phyloP scores from a whole-genome alignment of 2,888 invertebrate genomes.

The Byasa hedistus region DNA sequence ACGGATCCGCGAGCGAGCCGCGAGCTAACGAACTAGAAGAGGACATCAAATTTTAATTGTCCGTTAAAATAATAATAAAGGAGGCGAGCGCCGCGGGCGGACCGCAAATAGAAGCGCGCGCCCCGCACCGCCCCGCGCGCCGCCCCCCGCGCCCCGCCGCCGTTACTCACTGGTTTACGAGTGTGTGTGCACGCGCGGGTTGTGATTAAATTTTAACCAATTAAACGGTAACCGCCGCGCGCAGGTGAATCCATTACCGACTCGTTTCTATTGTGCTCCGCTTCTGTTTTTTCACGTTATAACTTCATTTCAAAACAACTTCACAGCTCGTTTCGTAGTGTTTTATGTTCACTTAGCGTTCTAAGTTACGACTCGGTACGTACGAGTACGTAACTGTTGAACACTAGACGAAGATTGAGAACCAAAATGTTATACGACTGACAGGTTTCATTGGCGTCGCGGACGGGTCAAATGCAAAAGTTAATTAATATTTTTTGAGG shows the following conservation, averaged over 20 bases:
- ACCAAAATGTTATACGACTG: too few species aligned
- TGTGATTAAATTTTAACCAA: constrained; percentile 50
- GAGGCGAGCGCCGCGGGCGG: constrained; percentile 66
- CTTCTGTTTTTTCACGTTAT: too few species aligned
- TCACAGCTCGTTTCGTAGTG: too few species aligned
- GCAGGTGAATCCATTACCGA: not conserved
- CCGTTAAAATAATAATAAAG: constrained; percentile 79
- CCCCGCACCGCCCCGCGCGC: constrained; percentile 39
- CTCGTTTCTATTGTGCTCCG: too few species aligned
- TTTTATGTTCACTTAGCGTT: too few species aligned
- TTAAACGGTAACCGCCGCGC: constrained; percentile 14
- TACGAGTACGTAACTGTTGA: too few species aligned
- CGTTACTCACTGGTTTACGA: constrained; percentile 59
- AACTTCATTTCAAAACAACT: too few species aligned
- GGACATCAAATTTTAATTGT: constrained; percentile 79
- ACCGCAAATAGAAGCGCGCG: constrained; percentile 54
- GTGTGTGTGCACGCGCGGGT: constrained; percentile 48
- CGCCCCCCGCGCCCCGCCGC: not conserved
- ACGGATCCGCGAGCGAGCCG: constrained; percentile 57
- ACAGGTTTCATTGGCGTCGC: too few species aligned
- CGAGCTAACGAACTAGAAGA: constrained; percentile 75
- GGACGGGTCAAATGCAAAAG: too few species aligned
- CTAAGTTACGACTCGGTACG: too few species aligned
- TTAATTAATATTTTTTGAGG: too few species aligned
- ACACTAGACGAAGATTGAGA: too few species aligned